phyloP scores from a whole-genome alignment of 2,888 invertebrate species.

The Sarcophaga rosellei region DNA sequence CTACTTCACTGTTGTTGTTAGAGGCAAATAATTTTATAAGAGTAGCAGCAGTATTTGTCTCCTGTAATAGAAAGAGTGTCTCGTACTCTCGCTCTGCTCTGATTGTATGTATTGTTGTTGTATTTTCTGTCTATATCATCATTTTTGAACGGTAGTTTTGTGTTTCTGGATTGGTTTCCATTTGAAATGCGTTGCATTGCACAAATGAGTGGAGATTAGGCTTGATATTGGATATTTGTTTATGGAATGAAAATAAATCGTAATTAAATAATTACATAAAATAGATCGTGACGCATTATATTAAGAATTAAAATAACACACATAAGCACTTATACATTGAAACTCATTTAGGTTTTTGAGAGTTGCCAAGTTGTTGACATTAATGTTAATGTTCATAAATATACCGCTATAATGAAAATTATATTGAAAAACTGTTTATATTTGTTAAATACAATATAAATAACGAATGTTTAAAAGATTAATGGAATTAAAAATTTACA shows the following conservation, averaged over 20 bases:
- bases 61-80: background rate
- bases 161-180: background rate
- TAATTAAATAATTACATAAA: slow-evolving; percentile 68
- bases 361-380: slow-evolving; percentile 51
- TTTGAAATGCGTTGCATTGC: background rate
- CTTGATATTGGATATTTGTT: slow-evolving; percentile 37
- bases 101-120: background rate
- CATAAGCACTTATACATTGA: background rate
- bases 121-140: slow-evolving; percentile 21
- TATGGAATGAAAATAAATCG: slow-evolving; percentile 57
- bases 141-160: slow-evolving; percentile 18
- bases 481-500: too few species aligned
- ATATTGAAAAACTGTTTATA: too few species aligned
- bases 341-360: slow-evolving; percentile 5
- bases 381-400: slow-evolving; percentile 8
- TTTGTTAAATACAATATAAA: too few species aligned
- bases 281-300: slow-evolving; percentile 61
- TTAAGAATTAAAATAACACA: slow-evolving; percentile 42
- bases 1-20: background rate
- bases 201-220: slow-evolving; percentile 14
- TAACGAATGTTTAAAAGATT: too few species aligned
- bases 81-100: background rate
- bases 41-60: background rate
- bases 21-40: background rate
- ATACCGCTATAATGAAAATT: background rate